These are phyloP conservation scores for Lutjanus argentimaculatus DNA, from an alignment of 2,797 vertebrate genomes.

Conservation along the genomic window DNA sequence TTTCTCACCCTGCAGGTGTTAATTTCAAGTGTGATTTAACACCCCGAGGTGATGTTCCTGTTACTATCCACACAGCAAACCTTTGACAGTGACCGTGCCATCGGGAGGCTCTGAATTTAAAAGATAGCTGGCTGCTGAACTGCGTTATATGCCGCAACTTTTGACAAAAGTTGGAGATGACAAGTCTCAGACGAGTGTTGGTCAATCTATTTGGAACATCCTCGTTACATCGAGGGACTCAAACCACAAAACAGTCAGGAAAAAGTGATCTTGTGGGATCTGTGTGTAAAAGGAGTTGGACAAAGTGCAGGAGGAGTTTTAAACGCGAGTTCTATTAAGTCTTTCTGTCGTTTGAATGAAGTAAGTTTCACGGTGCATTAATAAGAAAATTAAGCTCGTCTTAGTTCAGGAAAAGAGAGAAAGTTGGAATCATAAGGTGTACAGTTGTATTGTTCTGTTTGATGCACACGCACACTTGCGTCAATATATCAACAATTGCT, in stretches of 20 bases:
- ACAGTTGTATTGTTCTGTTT: too few relatives aligned
- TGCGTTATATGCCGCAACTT: too few relatives aligned
- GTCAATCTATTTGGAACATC: not conserved
- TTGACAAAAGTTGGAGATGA: not conserved
- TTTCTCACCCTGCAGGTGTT: conserved; percentile 42
- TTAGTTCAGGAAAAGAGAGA: too few relatives aligned
- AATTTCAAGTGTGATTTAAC: conserved; percentile 29
- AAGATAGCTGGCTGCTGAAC: not conserved
- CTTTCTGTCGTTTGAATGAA: too few relatives aligned
- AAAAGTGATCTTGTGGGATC: not conserved
- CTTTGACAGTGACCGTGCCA: not conserved
- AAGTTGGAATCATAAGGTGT: too few relatives aligned
- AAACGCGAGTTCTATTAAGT: too few relatives aligned
- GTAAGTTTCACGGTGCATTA: too few relatives aligned
- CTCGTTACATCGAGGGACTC: not conserved
- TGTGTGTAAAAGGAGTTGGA: not conserved
- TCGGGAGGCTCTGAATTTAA: not conserved
- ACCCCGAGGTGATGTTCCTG: conserved; percentile 21
- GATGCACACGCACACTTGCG: too few relatives aligned
- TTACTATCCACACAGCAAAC: conserved; percentile 32
- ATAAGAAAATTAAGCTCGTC: too few relatives aligned
- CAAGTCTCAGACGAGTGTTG: not conserved
- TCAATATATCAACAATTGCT: too few relatives aligned
- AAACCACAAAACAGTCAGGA: not conserved
- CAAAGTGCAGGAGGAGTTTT: too few relatives aligned